These are phyloP conservation scores for Psittacula cyanocephala DNA, from an alignment of 2,113 vertebrate species.

Conservation along the genomic window DNA sequence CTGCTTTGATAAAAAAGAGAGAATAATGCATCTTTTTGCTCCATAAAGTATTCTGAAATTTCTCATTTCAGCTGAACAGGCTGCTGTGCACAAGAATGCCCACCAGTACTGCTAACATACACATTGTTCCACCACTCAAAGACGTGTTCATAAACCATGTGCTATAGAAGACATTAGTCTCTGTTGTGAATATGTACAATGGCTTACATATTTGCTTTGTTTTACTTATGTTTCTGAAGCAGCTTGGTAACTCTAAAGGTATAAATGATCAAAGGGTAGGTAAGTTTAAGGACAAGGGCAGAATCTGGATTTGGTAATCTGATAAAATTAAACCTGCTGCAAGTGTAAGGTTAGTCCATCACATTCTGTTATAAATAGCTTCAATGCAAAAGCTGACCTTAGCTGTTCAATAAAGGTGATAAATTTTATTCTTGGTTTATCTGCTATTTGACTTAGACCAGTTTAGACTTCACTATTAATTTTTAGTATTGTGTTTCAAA, in stretches of 20 bases:
- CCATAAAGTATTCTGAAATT: neutral
- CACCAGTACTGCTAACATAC: accelerated
- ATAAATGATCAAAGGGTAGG: neutral
- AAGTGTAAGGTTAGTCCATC: neutral
- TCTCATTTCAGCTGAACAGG: neutral
- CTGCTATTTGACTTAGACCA: neutral
- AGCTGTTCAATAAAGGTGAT: neutral
- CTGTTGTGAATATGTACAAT: neutral
- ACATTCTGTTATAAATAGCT: neutral
- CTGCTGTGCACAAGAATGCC: neutral
- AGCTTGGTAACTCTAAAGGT: neutral
- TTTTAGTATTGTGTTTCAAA: neutral
- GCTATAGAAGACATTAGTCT: neutral
- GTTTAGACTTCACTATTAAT: neutral
- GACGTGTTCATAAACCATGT: neutral
- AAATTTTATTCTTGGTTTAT: neutral
- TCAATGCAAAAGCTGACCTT: neutral
- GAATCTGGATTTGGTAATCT: neutral
- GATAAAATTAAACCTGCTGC: neutral
- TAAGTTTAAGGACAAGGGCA: neutral
- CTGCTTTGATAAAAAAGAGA: neutral
- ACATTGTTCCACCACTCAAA: neutral
- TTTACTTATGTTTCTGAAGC: neutral
- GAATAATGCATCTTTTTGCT: neutral
- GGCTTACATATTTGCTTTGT: neutral